Conservation (phyloP, 1,140 invertebrate genomes). For the Musca vetustissima region DNA sequence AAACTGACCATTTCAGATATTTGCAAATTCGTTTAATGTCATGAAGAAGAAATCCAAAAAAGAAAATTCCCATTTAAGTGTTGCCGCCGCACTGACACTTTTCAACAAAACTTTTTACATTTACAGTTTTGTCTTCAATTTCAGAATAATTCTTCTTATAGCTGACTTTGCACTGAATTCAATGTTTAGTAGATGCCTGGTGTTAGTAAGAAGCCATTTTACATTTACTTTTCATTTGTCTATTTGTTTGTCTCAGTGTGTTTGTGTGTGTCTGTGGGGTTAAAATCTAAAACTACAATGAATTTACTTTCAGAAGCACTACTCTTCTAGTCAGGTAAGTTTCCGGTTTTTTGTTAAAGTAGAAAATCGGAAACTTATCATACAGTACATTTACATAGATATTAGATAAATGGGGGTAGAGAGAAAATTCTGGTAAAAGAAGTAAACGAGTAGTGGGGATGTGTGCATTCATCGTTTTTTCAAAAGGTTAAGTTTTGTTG, state of each 20-base stretch:
- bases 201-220: neutral
- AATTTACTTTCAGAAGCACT: neutral
- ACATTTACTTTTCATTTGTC: neutral
- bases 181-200: neutral
- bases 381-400: neutral
- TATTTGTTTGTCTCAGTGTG: neutral
- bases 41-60: constrained; percentile 3
- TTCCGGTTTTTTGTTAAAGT: neutral
- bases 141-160: neutral
- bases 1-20: too few species aligned
- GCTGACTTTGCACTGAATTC: neutral
- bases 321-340: constrained; percentile 3
- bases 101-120: constrained; percentile 11
- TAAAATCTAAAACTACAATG: neutral
- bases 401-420: too few species aligned
- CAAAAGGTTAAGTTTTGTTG: too few species aligned
- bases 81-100: constrained; percentile 14
- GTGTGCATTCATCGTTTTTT: too few species aligned
- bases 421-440: too few species aligned
- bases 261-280: neutral
- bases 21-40: neutral
- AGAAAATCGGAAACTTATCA: constrained; percentile 22
- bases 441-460: too few species aligned
- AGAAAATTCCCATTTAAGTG: constrained; percentile 15
- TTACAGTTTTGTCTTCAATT: neutral